Percentiles rank a stretch among this genome's conserved stretches.
Conservation (phyloP, 92 coral and sea anemone genomes). For the Virgularia gustaviana region DNA sequence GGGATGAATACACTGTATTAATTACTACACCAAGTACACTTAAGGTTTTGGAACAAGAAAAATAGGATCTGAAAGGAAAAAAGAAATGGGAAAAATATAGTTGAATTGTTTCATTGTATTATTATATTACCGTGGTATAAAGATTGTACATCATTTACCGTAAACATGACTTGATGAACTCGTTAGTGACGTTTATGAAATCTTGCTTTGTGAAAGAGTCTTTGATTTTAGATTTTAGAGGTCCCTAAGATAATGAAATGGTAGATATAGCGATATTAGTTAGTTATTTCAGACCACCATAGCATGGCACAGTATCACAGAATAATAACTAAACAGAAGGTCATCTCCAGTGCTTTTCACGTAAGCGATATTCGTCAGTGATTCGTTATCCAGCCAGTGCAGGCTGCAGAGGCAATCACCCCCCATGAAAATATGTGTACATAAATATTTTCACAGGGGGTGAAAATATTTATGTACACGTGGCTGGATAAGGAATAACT, state of each 20-base stretch:
- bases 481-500: too few relatives aligned
- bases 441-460: too few relatives aligned
- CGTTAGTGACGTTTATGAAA: constrained; percentile 44
- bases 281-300: neutral
- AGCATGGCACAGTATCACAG: neutral
- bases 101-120: neutral
- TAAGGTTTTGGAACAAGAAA: constrained; percentile 49
- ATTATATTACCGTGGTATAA: neutral
- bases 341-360: too few relatives aligned
- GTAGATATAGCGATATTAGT: neutral
- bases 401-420: too few relatives aligned
- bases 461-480: too few relatives aligned
- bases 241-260: constrained; percentile 32
- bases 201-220: constrained; percentile 12
- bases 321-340: too few relatives aligned
- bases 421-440: too few relatives aligned
- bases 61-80: constrained; percentile 46
- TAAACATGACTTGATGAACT: constrained; percentile 63
- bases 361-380: too few relatives aligned
- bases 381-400: too few relatives aligned
- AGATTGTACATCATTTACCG: constrained; percentile 42
- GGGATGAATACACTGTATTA: constrained; percentile 43
- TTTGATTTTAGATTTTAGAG: constrained; percentile 2
- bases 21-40: constrained; percentile 50
- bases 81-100: too few relatives aligned